Evolutionary conservation across 1,140 invertebrate species (phyloP).

Genomic region (Drosophila guanche): DNA sequence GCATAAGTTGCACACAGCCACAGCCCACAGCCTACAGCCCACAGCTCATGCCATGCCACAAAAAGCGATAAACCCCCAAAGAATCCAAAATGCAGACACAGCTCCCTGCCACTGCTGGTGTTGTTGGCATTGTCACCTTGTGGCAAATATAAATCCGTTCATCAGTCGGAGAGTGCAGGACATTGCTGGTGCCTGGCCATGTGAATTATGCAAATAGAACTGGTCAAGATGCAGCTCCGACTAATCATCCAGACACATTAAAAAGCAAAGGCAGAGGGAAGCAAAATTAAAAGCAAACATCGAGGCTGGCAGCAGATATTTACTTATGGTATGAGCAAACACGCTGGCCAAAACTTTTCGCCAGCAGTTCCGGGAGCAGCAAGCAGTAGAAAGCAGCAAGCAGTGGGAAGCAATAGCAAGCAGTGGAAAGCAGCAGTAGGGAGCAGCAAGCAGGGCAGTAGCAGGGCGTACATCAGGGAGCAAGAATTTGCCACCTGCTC

Average conservation of each 20-base stretch:
- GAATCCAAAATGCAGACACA: slow-evolving; percentile 17
- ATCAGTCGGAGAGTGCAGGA: slow-evolving; percentile 62
- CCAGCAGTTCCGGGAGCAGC: background rate
- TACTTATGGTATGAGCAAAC: slow-evolving; percentile 72
- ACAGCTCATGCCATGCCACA: too few relatives aligned
- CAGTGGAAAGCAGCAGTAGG: background rate
- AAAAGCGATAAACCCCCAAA: slow-evolving; percentile 12
- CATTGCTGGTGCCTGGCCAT: slow-evolving; percentile 51
- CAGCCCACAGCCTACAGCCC: too few relatives aligned
- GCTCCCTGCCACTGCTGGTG: background rate
- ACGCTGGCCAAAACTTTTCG: slow-evolving; percentile 52
- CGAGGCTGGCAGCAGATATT: slow-evolving; percentile 48
- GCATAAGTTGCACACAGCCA: slow-evolving; percentile 27
- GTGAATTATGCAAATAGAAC: slow-evolving; percentile 50
- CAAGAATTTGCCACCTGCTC: background rate
- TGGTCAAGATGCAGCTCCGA: slow-evolving; percentile 31
- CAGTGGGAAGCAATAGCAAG: too few relatives aligned
- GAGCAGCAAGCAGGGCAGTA: background rate
- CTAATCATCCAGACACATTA: slow-evolving; percentile 51
- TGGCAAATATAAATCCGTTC: slow-evolving; percentile 56
- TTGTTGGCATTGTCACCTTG: slow-evolving; percentile 26
- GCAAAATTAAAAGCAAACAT: slow-evolving; percentile 75
- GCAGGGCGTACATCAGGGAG: background rate
- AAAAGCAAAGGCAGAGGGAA: slow-evolving; percentile 47
- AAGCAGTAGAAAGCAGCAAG: slow-evolving; percentile 1